Evolutionary conservation across 2,797 vertebrate genomes (phyloP), one percentile per base, ranked within the genome.

Genomic region (Anguilla anguilla): DNA sequence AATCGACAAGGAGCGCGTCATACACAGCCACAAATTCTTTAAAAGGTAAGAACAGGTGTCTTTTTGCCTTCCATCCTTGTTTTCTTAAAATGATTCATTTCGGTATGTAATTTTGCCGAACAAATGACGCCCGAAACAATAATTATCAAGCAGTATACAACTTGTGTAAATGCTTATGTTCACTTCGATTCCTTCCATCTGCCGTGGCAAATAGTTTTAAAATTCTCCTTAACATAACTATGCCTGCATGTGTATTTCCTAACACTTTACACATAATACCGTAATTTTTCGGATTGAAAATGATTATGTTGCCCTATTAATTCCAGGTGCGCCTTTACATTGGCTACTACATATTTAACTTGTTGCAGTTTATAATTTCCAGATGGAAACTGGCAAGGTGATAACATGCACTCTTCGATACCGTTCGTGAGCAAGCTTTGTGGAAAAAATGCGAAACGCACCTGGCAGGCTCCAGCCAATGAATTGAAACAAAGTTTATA

Each of bases 291-390:
- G 61, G n/a, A 74, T 31, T 49, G 3, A 2, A 25, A 31, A 22
- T 17, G 5, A 25, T 25, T 81, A 49, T 39, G 15, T 49, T 49
- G 77, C 31, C 31, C 6, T n/a, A 46, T 49, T 10, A 1, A n/a
- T 81, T 49, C 49, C 39, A 46, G 6, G 22, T 49, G 39, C 22
- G 77, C 22, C 5, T 79, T 79, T 17, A 74, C 31, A 74, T 43
- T 43, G 25, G 5, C 39, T 43, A 49, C 6, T 46, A 25, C 77
- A 46, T 25, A 25, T 0, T 22, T 28, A 88, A 88, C 83, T 88
- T 88, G 87, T 88, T 88, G 87, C 87, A 51, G 69, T 59, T 43
- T 85, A 25, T 74, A 85, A 83, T 87, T 85, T 88, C 39, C 67
- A 77, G 11, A 15, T n/a, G 87, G 43, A 87, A 87, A 72, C 64